A percentile compares a stretch with the other conserved stretches of the same genome.
phyloP scores from a whole-genome alignment of 2,113 vertebrate species.

The Cavia aperea region DNA sequence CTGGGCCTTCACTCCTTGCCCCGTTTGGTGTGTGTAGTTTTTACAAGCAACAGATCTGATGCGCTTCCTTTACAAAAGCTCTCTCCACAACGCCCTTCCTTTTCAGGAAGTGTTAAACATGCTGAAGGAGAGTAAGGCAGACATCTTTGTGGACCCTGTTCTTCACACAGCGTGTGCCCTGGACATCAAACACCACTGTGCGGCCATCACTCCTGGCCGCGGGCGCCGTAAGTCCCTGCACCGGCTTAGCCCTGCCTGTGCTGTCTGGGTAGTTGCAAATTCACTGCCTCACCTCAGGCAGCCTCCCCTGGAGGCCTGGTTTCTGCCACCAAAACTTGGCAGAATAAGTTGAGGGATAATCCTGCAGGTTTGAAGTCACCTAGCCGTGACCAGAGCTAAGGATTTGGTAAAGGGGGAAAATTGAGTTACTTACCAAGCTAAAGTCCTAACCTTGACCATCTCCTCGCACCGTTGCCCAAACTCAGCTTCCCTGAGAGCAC shows the following conservation, averaged over 20 bases:
- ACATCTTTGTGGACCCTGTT: conserved; percentile 97
- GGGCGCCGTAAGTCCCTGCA: conserved; percentile 88
- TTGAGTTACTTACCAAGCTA: neutral
- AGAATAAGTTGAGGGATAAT: neutral
- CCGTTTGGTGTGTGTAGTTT: neutral
- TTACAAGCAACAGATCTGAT: neutral
- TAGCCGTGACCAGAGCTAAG: neutral
- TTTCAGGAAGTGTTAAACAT: conserved; percentile 95
- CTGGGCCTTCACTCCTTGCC: neutral
- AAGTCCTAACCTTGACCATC: neutral
- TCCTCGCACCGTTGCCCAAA: neutral
- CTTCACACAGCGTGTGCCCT: conserved; percentile 97
- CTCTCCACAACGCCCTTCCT: conserved; percentile 12
- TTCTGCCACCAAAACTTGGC: neutral
- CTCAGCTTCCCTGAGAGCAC: neutral
- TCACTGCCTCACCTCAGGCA: neutral
- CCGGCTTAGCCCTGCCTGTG: neutral
- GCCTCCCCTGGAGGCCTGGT: neutral
- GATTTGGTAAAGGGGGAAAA: neutral
- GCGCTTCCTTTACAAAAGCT: neutral
- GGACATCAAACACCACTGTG: conserved; percentile 98
- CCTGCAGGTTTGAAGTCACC: neutral
- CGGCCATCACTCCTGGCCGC: conserved; percentile 91
- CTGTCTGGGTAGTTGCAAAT: neutral
- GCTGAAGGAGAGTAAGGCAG: conserved; percentile 97